These are phyloP conservation scores for Acanthornis magna DNA, from an alignment of 2,797 vertebrate genomes.

Conservation along the genomic window DNA sequence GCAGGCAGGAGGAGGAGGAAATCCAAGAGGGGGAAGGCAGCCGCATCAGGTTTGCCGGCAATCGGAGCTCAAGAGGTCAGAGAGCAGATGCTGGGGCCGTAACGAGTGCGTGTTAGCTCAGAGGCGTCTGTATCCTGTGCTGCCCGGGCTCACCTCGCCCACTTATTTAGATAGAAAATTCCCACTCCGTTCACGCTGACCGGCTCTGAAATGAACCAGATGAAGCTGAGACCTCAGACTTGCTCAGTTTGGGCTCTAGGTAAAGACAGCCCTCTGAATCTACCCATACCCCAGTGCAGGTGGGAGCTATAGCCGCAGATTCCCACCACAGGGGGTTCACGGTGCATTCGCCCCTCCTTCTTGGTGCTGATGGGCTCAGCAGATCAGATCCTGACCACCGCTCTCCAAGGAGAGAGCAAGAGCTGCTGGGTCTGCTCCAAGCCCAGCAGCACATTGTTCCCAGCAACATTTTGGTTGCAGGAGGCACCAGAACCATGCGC, in stretches of 20 bases:
- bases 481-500: background rate
- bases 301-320: background rate
- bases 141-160: background rate
- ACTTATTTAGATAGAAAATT: background rate
- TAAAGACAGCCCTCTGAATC: background rate
- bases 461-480: background rate
- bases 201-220: background rate
- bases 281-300: background rate
- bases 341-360: background rate
- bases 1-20: constrained; percentile 16
- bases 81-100: constrained; percentile 37
- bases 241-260: background rate
- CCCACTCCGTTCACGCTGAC: background rate
- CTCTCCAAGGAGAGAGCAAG: background rate
- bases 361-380: background rate
- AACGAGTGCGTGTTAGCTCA: background rate
- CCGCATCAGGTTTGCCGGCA: background rate
- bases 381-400: background rate
- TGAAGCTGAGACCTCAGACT: background rate
- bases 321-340: background rate
- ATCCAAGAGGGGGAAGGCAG: constrained; percentile 17
- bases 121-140: constrained; percentile 31
- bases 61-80: constrained; percentile 31
- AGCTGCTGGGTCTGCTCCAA: background rate
- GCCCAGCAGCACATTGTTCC: background rate